Evolutionary conservation across 2,797 vertebrate species (phyloP), one percentile per base, ranked within the genome.

Genomic region (Chelmon rostratus): DNA sequence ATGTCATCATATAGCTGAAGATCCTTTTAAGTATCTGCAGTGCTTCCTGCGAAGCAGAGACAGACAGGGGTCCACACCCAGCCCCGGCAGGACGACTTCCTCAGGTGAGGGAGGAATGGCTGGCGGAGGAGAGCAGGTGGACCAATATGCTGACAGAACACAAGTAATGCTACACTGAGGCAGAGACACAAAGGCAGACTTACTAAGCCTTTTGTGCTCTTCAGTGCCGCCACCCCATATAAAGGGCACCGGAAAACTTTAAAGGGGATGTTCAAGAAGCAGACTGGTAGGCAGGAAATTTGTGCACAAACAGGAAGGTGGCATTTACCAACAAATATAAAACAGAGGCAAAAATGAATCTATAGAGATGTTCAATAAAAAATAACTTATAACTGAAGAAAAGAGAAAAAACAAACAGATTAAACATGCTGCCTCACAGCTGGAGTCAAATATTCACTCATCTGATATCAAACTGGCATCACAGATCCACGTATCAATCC

Each of bases 1-100:
- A 23, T 69, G 78, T 62, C 78, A 72, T 86, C 64, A 73, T 50
- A 59, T 11, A 42, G 35, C 64, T 50, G 58, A n/a, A 70, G 59
- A 78, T 67, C 84, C 82, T 86, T 82, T 84, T 67, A 87, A 88
- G 72, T 77, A 47, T 44, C 67, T 49, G 58, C 44, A 53, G 68
- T 16, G 52, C 69, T 76, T 79, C 67, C 73, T 63, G 73, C 68
- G 33, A 68, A 68, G 62, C 70, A 25, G 33, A 53, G 61, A 68
- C 78, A 89, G 68, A 79, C 72, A 21, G n/a, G 21, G 46, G 49
- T 63, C 53, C 78, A 91, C 86, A 37, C 78, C 84, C 84, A 73
- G 35, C 56, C 56, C 38, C 46, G 78, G 31, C 54, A 68, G 74
- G 49, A 70, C 7, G 71, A 49, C 76, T 58, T 71, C 54, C 67